phyloP scores from a whole-genome alignment of 2,888 invertebrate genomes.

The Frankliniella fusca region DNA sequence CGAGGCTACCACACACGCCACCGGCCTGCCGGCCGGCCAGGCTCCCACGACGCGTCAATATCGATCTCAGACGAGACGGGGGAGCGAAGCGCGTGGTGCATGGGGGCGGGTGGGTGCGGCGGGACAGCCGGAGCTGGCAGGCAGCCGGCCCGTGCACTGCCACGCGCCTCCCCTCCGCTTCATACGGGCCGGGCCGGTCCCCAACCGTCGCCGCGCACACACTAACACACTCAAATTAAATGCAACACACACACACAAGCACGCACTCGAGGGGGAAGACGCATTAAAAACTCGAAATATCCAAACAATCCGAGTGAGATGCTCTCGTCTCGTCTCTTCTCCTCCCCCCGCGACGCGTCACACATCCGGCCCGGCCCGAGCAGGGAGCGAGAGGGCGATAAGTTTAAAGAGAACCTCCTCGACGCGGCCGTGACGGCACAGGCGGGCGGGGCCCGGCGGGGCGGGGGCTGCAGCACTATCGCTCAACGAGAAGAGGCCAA shows the following conservation, averaged over 20 bases:
- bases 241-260: too few species aligned
- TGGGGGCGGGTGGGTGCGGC: background rate
- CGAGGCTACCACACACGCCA: background rate
- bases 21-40: background rate
- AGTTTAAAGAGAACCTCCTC: too few species aligned
- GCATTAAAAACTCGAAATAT: too few species aligned
- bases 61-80: background rate
- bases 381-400: too few species aligned
- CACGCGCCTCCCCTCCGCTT: background rate
- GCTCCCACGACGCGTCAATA: background rate
- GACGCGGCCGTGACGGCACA: too few species aligned
- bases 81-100: background rate
- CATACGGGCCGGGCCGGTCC: background rate
- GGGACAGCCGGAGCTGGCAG: slow-evolving; percentile 3
- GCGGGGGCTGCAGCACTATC: background rate
- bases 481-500: background rate
- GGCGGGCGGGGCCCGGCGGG: background rate
- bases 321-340: background rate
- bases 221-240: too few species aligned
- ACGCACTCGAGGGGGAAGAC: too few species aligned
- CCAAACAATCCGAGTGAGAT: background rate
- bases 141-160: background rate
- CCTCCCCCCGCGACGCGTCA: background rate
- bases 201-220: too few species aligned
- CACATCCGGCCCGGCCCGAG: background rate